These are phyloP conservation scores for Hemitrygon akajei DNA, from an alignment of 2,797 vertebrate species.

Conservation along the genomic window DNA sequence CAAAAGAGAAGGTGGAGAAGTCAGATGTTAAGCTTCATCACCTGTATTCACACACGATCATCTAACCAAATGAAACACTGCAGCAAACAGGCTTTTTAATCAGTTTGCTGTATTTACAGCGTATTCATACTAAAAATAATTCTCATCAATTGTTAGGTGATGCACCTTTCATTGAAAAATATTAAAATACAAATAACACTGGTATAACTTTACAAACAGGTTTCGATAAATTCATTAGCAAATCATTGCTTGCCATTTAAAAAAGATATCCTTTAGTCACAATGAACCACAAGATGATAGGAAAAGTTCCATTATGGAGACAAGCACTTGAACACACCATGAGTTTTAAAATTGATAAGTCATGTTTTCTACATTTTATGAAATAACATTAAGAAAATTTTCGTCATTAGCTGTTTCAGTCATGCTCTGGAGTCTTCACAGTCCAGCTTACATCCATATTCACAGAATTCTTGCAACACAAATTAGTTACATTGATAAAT, in stretches of 20 bases:
- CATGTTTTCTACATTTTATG: constrained; percentile 16
- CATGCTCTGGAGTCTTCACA: constrained; percentile 9
- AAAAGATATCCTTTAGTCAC: constrained; percentile 13
- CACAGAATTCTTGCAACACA: constrained; percentile 31
- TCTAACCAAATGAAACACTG: neutral
- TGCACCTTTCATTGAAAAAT: constrained; percentile 33
- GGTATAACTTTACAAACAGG: constrained; percentile 33
- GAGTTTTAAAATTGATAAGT: neutral
- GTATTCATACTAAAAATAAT: constrained; percentile 35
- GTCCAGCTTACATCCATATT: constrained; percentile 19
- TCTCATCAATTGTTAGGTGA: constrained; percentile 27
- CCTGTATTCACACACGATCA: neutral
- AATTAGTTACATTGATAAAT: constrained; percentile 33
- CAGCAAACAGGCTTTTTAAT: constrained; percentile 28
- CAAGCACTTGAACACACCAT: constrained; percentile 17
- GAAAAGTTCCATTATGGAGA: constrained; percentile 1
- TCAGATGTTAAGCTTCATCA: neutral
- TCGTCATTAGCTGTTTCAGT: constrained; percentile 13
- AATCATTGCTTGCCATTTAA: constrained; percentile 25
- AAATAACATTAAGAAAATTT: neutral
- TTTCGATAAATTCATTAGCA: constrained; percentile 29
- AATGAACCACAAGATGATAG: constrained; percentile 16
- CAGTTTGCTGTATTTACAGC: constrained; percentile 32
- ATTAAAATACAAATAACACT: constrained; percentile 35
- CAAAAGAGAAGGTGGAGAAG: too few relatives aligned